Evolutionary conservation across 2,888 invertebrate genomes (phyloP), one percentile per base, ranked within the genome.

Genomic region (Lissocephala sabroskyi): DNA sequence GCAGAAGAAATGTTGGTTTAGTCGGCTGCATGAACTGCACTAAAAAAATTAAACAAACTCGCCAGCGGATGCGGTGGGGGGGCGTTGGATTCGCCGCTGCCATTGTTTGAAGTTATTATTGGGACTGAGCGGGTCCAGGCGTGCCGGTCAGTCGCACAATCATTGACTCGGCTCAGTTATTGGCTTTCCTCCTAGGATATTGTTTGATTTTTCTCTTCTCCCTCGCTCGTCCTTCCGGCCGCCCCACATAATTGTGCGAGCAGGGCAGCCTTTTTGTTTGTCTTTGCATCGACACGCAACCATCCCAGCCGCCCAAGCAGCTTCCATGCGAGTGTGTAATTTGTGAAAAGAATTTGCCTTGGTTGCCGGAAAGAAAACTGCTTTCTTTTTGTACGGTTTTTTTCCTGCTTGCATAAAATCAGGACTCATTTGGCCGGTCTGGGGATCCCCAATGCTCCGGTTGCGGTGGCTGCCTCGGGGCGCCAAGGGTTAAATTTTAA

Each of bases 1-100:
- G 56, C 73, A 59, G 68, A 52, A 71, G 53, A 68, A 42, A 74
- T 73, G 68, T 73, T 68, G 74, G 68, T 65, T n/a, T n/a, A 60
- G 74, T 55, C 68, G 70, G 73, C 65, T 68, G 74, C 62, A 68
- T 70, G 74, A 73, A 68, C 70, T 73, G 68, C 74, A 73, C 52
- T 55, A 52, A 42, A 63, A 64, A 67, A 68, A 68, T 68, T 68
- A 68, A 68, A 59, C 68, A 68, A 68, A 68, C 67, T 52, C 49
- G 47, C 53, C 43, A 45, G n/a, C 45, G 40, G 18, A 35, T 35
- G 7, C 23, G n/a, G 11, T 32, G 32, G 41, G 9, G 3, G 32
- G 32, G 4, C 23, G 4, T 5, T 3, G 23, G 4, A 23, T 3
- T 23, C 23, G 3, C 23, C 23, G 7, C 23, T 23, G 23, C 23